phyloP scores from a whole-genome alignment of 2,888 invertebrate species.

The Megaustenia siamemsis region DNA sequence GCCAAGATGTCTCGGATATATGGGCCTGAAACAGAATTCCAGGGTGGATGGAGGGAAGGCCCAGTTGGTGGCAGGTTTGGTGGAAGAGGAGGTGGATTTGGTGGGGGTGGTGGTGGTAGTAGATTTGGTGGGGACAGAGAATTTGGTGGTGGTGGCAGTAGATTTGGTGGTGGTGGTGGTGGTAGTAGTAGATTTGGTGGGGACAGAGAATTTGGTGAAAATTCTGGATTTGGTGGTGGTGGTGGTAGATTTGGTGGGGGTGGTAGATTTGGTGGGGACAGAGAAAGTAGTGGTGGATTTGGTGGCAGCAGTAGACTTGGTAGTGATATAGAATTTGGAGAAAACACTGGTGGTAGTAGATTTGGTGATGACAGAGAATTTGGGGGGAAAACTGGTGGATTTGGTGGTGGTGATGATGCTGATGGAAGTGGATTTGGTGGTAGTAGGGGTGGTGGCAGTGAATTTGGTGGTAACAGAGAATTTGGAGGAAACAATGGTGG shows the following conservation, averaged over 20 bases:
- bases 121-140: not conserved
- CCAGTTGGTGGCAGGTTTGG: constrained; percentile 59
- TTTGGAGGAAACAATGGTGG: not conserved
- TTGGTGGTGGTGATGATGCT: not conserved
- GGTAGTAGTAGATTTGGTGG: constrained; percentile 57
- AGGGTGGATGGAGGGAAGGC: constrained; percentile 28
- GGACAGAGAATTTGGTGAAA: constrained; percentile 63
- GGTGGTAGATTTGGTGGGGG: constrained; percentile 56
- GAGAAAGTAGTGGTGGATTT: constrained; percentile 55
- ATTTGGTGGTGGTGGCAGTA: not conserved
- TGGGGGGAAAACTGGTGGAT: not conserved
- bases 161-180: constrained; percentile 13
- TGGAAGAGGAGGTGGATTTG: constrained; percentile 64
- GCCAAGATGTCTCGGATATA: constrained; percentile 61
- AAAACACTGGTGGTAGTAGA: not conserved
- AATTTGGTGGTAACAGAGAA: not conserved
- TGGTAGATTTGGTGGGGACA: constrained; percentile 15
- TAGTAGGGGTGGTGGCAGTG: not conserved
- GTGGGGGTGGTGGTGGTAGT: not conserved
- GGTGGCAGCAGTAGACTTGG: constrained; percentile 44
- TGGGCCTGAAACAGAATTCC: constrained; percentile 70
- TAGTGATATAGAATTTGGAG: constrained; percentile 27
- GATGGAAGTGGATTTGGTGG: not conserved
- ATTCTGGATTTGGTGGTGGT: constrained; percentile 63
- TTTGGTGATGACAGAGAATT: constrained; percentile 4